A percentile compares a stretch with the other conserved stretches of the same genome.
Evolutionary conservation across 2,113 vertebrate species (phyloP).

Genomic region (Malurus melanocephalus): DNA sequence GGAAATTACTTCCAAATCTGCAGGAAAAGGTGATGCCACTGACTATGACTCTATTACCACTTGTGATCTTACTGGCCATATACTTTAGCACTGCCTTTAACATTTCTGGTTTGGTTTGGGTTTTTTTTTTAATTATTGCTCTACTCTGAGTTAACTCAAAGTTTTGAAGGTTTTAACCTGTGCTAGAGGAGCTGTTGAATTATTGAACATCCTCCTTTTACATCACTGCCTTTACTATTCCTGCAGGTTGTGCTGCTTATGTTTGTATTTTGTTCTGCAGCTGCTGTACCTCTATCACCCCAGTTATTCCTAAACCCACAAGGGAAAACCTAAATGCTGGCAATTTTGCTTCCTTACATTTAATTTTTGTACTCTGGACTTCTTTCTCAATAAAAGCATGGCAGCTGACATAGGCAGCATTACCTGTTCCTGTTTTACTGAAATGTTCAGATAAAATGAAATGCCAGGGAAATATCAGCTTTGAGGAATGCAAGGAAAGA

Average conservation of each 20-base stretch:
- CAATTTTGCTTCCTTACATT: background rate
- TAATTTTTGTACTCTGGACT: background rate
- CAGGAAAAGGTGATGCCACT: background rate
- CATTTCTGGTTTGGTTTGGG: background rate
- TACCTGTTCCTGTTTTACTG: background rate
- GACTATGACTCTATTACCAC: fast-evolving
- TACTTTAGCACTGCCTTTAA: background rate
- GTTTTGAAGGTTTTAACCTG: background rate
- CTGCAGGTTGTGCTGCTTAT: background rate
- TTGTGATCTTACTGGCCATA: background rate
- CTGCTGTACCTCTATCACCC: background rate
- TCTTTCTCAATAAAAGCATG: background rate
- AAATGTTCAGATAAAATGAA: background rate
- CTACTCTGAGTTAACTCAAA: background rate
- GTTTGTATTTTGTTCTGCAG: background rate
- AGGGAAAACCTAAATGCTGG: background rate
- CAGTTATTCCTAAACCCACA: background rate
- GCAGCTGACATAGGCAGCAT: background rate
- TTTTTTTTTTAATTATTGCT: background rate
- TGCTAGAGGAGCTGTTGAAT: background rate
- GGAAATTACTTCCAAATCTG: background rate
- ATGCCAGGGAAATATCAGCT: background rate
- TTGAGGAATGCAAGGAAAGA: background rate
- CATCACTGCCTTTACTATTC: background rate
- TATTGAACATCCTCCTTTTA: background rate